Base-by-base conservation (phyloP, 2,797 vertebrate genomes). In the Lophura swinhoii region DNA sequence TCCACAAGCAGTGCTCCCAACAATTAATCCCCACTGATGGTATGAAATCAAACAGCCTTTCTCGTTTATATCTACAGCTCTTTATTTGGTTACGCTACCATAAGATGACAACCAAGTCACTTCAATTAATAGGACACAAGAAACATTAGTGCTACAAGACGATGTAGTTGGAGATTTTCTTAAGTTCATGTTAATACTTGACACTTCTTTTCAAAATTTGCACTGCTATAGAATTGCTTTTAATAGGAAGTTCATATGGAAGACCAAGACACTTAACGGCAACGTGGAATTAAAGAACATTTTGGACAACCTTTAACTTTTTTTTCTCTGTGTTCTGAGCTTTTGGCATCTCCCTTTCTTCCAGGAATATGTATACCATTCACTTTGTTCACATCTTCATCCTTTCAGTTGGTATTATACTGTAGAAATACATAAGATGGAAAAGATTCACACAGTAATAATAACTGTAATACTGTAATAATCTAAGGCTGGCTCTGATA, bases 371-470 rank as follows among this genome's bases (percentile, higher is more conserved):
- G 0, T 3, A 7, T 4, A 46, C 29, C 31, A 26, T 28, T 16
- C 3, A 14, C 9, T 48, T 66, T 28, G 12, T 53, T 60, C 43
- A n/a, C 12, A 21, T 44, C 5, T 6, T n/a, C 24, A 24, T 49
- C 24, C 2, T 76, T 44, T 62, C 22, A 0, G 2, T 43, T 20
- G 6, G 3, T 16, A 69, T 83, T 9, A 46, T 74, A 16, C 82
- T 77, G 66, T 58, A 83, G 44, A 64, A 89, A 77, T 55, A 85
- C 24, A 83, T 7, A 87, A 82, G 58, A 68, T 35, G 12, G 29
- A 92, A 79, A 87, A 74, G 29, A 33, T 66, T 64, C 37, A 79
- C 22, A n/a, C 14, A 72, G 49, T 66, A 87, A 84, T n/a, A 84
- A 81, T 31, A 37, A 88, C 51, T 81, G 15, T 23, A 76, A 5